These are phyloP conservation scores for Cetoscarus ocellatus DNA, from an alignment of 2,797 vertebrate species.

Conservation along the genomic window DNA sequence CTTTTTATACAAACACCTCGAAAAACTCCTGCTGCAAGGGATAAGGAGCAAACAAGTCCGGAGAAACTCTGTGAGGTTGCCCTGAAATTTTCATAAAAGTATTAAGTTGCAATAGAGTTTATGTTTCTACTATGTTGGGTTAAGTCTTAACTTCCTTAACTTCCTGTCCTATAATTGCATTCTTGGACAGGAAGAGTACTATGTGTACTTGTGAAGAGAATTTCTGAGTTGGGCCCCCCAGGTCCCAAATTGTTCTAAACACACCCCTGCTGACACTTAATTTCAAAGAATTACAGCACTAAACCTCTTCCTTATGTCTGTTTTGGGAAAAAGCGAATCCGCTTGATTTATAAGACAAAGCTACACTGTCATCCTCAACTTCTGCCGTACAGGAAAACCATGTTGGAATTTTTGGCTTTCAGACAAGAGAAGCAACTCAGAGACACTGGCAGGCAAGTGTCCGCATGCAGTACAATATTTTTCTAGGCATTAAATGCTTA, in stretches of 20 bases:
- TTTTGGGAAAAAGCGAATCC: slow-evolving; percentile 59
- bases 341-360: slow-evolving; percentile 55
- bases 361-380: slow-evolving; percentile 58
- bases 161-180: too few relatives aligned
- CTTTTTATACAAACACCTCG: too few relatives aligned
- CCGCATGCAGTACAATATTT: slow-evolving; percentile 81
- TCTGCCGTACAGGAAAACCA: slow-evolving; percentile 71
- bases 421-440: slow-evolving; percentile 75
- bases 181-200: too few relatives aligned
- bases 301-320: slow-evolving; percentile 39
- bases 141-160: too few relatives aligned
- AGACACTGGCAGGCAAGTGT: slow-evolving; percentile 74
- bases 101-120: too few relatives aligned
- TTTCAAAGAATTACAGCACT: slow-evolving; percentile 2
- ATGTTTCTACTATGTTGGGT: too few relatives aligned
- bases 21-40: too few relatives aligned
- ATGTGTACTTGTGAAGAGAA: too few relatives aligned
- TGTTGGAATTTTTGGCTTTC: slow-evolving; percentile 74
- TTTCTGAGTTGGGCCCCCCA: background rate
- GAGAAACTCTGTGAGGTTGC: too few relatives aligned
- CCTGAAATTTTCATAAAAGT: too few relatives aligned
- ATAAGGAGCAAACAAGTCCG: too few relatives aligned
- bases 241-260: background rate
- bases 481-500: slow-evolving; percentile 82
- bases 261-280: background rate